These are phyloP conservation scores for Colinus virginianus DNA, from an alignment of 2,113 vertebrate species.

Conservation along the genomic window DNA sequence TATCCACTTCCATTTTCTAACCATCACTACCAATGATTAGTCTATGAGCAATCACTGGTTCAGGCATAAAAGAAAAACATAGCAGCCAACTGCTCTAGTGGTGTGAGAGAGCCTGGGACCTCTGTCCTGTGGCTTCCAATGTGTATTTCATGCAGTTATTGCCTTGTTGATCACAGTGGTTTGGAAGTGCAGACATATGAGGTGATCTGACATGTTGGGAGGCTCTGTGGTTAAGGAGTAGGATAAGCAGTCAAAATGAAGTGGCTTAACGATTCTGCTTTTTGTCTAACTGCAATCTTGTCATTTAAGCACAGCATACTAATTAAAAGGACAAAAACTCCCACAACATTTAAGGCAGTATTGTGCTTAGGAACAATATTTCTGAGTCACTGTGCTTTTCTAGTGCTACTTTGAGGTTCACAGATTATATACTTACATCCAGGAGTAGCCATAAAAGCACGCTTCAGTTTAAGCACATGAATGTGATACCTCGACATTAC, in stretches of 20 bases:
- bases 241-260: not conserved
- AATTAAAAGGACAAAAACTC: not conserved
- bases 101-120: not conserved
- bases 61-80: not conserved
- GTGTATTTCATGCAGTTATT: fast-evolving
- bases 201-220: not conserved
- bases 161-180: not conserved
- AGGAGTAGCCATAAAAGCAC: not conserved
- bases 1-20: not conserved
- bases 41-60: not conserved
- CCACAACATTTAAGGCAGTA: not conserved
- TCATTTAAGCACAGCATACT: not conserved
- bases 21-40: not conserved
- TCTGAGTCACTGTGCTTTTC: not conserved
- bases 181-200: not conserved
- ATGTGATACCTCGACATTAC: not conserved
- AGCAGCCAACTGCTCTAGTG: not conserved
- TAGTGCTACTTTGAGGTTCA: not conserved
- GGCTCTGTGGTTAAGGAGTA: not conserved
- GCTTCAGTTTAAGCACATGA: not conserved
- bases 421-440: not conserved
- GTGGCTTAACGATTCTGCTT: not conserved
- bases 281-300: not conserved
- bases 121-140: not conserved
- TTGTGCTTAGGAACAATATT: not conserved